These are phyloP conservation scores for Selenia dentaria DNA, from an alignment of 2,888 invertebrate genomes.

Conservation along the genomic window DNA sequence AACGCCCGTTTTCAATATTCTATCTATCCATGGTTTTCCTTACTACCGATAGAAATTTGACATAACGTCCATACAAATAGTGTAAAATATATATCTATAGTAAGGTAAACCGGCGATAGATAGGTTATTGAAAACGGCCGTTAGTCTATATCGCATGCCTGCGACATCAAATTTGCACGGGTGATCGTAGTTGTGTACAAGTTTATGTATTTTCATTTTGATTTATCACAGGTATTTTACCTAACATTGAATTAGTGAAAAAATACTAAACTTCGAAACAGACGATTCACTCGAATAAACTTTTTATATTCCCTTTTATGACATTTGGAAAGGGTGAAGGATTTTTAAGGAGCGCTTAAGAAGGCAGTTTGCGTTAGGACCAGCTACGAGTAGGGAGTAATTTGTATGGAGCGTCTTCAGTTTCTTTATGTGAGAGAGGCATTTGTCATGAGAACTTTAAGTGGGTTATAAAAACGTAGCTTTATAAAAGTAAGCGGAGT, in stretches of 20 bases:
- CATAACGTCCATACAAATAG: no score
- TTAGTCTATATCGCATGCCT: no score
- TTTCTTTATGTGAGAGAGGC: conserved; percentile 9
- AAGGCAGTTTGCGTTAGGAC: conserved; percentile 19
- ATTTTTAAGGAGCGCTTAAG: conserved; percentile 19
- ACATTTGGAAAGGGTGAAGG: conserved; percentile 17
- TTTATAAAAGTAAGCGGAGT: conserved; percentile 17
- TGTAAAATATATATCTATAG: no score
- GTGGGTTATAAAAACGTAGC: conserved; percentile 17
- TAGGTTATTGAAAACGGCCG: no score
- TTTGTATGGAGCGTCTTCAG: conserved; percentile 18
- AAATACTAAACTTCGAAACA: conserved; percentile 7
- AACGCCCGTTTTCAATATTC: no score
- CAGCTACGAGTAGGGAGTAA: conserved; percentile 14
- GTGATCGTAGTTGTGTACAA: no score
- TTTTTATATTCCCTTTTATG: conserved; percentile 21
- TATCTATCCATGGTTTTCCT: no score
- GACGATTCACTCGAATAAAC: conserved; percentile 7
- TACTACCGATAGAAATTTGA: no score
- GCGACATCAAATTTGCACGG: no score
- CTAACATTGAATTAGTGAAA: not conserved
- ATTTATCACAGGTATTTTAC: not conserved
- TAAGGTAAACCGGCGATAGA: no score
- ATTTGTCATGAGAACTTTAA: conserved; percentile 23
- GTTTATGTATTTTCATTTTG: no score